Percentiles rank a stretch among this genome's conserved stretches.
Evolutionary conservation across 2,797 vertebrate genomes (phyloP).

Genomic region (Naso thynnoides): DNA sequence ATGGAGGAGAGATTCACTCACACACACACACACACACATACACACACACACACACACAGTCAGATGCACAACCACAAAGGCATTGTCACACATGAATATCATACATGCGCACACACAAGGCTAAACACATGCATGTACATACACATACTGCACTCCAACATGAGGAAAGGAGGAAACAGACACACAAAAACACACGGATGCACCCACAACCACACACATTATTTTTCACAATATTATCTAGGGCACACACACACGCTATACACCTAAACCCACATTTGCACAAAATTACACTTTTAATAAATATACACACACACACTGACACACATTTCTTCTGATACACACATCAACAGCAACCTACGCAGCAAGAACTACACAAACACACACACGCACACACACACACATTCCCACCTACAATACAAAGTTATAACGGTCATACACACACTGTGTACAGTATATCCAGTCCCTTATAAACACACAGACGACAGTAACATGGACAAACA

Average conservation of each 20-base stretch:
- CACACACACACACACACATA: constrained; percentile 7
- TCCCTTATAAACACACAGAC: constrained; percentile 6
- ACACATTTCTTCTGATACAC: constrained; percentile 13
- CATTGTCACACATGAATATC: not conserved
- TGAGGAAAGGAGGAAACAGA: not conserved
- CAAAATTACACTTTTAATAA: constrained; percentile 18
- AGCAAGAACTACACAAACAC: constrained; percentile 16
- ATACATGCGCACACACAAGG: not conserved
- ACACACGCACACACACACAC: constrained; percentile 37
- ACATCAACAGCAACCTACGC: constrained; percentile 30
- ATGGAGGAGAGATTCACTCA: constrained; percentile 31
- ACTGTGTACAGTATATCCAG: constrained; percentile 10
- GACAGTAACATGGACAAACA: constrained; percentile 7
- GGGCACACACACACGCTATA: not conserved
- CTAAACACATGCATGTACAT: not conserved
- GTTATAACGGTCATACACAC: constrained; percentile 43
- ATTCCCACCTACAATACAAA: constrained; percentile 44
- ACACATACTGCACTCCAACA: not conserved
- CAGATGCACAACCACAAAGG: not conserved
- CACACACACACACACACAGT: not conserved
- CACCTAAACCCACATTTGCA: constrained; percentile 3
- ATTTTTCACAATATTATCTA: no score
- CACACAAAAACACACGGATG: no score
- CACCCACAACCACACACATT: not conserved
- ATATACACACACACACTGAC: constrained; percentile 9